A percentile compares a stretch with the other conserved stretches of the same genome.
Evolutionary conservation across 2,888 invertebrate genomes (phyloP).

Genomic region (Ceramica pisi): DNA sequence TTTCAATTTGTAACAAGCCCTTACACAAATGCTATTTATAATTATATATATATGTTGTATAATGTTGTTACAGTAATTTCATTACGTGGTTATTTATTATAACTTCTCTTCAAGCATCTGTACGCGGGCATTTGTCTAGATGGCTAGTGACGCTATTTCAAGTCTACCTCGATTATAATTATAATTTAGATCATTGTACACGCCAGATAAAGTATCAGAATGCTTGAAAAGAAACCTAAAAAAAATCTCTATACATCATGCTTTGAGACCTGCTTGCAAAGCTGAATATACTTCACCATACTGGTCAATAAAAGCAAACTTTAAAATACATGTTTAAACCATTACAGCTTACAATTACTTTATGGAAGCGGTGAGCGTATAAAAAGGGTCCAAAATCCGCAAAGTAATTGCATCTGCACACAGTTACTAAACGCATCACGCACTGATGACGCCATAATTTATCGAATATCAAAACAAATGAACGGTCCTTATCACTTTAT

Average conservation of each 20-base stretch:
- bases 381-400: conserved; percentile 89
- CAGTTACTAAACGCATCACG: conserved; percentile 86
- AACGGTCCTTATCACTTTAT: conserved; percentile 91
- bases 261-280: conserved; percentile 88
- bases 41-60: conserved; percentile 88
- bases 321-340: conserved; percentile 86
- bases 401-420: conserved; percentile 88
- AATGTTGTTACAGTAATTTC: conserved; percentile 91
- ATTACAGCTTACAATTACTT: conserved; percentile 87
- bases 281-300: conserved; percentile 84
- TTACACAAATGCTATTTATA: conserved; percentile 92
- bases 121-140: conserved; percentile 72
- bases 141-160: conserved; percentile 58
- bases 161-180: conserved; percentile 51
- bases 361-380: conserved; percentile 90
- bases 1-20: conserved; percentile 91
- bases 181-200: conserved; percentile 66
- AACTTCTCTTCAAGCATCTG: conserved; percentile 88
- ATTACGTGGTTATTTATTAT: conserved; percentile 90
- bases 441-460: conserved; percentile 88
- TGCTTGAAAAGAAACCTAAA: conserved; percentile 89
- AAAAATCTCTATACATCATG: conserved; percentile 90
- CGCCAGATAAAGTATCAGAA: conserved; percentile 78
- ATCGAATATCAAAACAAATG: conserved; percentile 90
- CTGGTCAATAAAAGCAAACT: conserved; percentile 87